phyloP scores from a whole-genome alignment of 2,888 invertebrate genomes.

The Nomada fucata region DNA sequence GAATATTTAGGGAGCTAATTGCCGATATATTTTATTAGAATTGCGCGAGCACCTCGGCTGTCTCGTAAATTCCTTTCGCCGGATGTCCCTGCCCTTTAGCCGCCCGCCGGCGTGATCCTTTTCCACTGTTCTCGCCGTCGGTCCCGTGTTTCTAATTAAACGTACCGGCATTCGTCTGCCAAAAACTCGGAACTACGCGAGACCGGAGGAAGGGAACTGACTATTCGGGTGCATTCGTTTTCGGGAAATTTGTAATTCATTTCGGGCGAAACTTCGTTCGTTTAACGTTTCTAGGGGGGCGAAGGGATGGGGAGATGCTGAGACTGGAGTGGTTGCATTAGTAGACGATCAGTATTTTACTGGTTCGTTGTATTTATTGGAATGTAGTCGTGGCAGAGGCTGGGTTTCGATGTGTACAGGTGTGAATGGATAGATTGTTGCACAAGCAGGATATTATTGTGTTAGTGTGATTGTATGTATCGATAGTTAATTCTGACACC shows the following conservation, averaged over 20 bases:
- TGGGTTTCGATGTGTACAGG: no score
- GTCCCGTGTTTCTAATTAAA: slow-evolving; percentile 79
- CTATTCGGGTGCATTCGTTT: slow-evolving; percentile 37
- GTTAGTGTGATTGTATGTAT: no score
- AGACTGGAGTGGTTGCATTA: background rate
- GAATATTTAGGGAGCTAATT: slow-evolving; percentile 84
- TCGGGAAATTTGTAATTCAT: slow-evolving; percentile 51
- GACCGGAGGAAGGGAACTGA: slow-evolving; percentile 13
- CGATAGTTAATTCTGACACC: no score
- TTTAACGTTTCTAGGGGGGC: background rate
- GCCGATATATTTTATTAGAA: slow-evolving; percentile 83
- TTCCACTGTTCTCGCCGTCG: slow-evolving; percentile 27
- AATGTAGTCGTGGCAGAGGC: no score
- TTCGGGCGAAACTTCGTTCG: background rate
- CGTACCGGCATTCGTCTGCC: slow-evolving; percentile 62
- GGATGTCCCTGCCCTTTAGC: slow-evolving; percentile 81
- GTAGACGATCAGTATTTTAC: slow-evolving; percentile 2
- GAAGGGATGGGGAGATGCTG: background rate
- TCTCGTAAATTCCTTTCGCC: slow-evolving; percentile 81
- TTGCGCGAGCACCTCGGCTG: slow-evolving; percentile 74
- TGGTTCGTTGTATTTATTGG: background rate
- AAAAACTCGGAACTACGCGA: slow-evolving; percentile 51
- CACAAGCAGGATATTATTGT: no score
- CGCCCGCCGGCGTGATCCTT: slow-evolving; percentile 61
- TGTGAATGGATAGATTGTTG: no score